phyloP scores from a whole-genome alignment of 2,888 invertebrate genomes.

The Drosophila sordidapex region DNA sequence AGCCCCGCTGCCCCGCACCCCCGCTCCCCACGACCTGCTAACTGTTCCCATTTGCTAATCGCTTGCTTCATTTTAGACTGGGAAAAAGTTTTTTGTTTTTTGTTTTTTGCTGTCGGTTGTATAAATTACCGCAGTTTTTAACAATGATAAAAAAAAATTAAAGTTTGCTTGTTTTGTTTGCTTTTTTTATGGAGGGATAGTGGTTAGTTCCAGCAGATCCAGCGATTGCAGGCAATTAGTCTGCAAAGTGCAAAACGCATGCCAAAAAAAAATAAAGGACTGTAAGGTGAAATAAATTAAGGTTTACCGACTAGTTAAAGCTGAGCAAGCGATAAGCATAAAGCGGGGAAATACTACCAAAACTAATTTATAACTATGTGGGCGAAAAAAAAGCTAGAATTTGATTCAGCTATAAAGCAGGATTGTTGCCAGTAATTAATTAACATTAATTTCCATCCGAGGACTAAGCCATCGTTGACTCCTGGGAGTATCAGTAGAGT shows the following conservation, averaged over 20 bases:
- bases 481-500: no score
- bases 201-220: slow-evolving; percentile 8
- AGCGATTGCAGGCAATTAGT: slow-evolving; percentile 67
- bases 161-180: slow-evolving; percentile 59
- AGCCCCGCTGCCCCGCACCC: background rate
- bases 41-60: slow-evolving; percentile 38
- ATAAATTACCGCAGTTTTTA: slow-evolving; percentile 80
- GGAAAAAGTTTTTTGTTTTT: slow-evolving; percentile 51
- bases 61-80: slow-evolving; percentile 57
- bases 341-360: background rate
- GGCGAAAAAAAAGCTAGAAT: background rate
- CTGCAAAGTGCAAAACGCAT: slow-evolving; percentile 56
- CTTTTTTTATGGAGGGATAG: slow-evolving; percentile 3
- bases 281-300: slow-evolving; percentile 2
- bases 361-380: background rate
- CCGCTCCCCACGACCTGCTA: background rate
- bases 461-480: no score
- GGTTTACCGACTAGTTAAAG: slow-evolving; percentile 6
- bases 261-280: slow-evolving; percentile 8
- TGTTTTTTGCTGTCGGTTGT: slow-evolving; percentile 59
- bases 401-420: no score
- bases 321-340: background rate
- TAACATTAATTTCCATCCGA: no score
- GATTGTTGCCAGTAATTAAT: no score
- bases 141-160: slow-evolving; percentile 78